Evolutionary conservation across 2,797 vertebrate genomes (phyloP), one percentile per base, ranked within the genome.

Genomic region (Poecilia wingei): DNA sequence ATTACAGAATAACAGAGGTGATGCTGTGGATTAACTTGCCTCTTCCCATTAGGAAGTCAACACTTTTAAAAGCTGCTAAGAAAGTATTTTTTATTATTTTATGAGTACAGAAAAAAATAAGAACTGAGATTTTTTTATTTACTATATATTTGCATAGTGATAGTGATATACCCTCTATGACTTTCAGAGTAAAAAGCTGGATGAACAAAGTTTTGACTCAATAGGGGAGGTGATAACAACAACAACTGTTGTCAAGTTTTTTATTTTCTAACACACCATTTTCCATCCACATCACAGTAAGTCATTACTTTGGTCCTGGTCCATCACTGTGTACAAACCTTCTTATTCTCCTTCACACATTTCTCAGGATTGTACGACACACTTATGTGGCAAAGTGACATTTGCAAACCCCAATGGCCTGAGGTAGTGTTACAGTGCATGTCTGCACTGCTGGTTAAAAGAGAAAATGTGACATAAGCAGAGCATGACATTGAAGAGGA

Each of bases 401-500:
- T 93, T 91, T 92, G 73, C 87, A 91, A 88, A 86, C 79, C 83
- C 78, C n/a, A 57, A 78, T 79, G 83, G 84, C 90, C 88, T 61
- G 66, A 82, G 86, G 85, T 80, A 79, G 88, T 66, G 74, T 88
- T 79, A 31, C n/a, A 31, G 57, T 2, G 77, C 86, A 91, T 83
- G 77, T 89, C 86, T 90, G 82, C 82, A 74, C 39, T 39, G 85
- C 80, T 77, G 66, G 87, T 77, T 77, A 18, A 86, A 78, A 85
- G 61, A 72, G 57, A 75, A 87, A 86, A 89, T 14, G 57, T 77
- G 87, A 90, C 28, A 68, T 78, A 72, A 92, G 76, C 80, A 64
- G 87, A 74, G 84, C 39, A 12, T 61, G 53, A n/a, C 74, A 64
- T 10, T 71, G 49, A 66, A 74, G 49, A 4, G 22, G 53, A 16